These are phyloP conservation scores for Ciconia boyciana DNA, from an alignment of 2,113 vertebrate species.

Conservation along the genomic window DNA sequence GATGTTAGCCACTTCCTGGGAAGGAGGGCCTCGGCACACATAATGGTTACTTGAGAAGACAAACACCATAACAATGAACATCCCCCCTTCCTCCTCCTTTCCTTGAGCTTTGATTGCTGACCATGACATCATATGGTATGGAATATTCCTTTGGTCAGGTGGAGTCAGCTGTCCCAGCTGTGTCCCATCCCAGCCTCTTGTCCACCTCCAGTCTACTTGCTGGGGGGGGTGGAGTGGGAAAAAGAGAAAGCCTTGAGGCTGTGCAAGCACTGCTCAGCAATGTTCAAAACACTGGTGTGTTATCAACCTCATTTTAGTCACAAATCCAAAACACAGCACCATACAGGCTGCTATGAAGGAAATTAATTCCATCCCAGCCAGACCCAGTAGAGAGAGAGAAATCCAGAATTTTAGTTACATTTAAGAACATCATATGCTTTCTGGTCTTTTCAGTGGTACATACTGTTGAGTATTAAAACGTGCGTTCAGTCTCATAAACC, in stretches of 20 bases:
- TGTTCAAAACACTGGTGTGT: background rate
- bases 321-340: background rate
- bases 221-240: fast-evolving
- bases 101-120: background rate
- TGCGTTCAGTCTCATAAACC: conserved; percentile 20
- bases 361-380: background rate
- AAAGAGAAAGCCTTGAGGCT: background rate
- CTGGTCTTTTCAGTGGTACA: background rate
- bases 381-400: background rate
- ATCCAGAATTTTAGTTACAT: background rate
- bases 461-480: background rate
- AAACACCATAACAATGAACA: background rate
- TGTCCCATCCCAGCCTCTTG: background rate
- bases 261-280: background rate
- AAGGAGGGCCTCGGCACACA: fast-evolving
- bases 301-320: background rate
- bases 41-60: background rate
- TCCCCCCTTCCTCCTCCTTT: background rate
- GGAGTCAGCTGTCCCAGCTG: background rate
- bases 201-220: background rate
- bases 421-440: background rate
- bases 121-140: background rate
- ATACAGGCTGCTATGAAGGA: background rate
- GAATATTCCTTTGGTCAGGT: background rate
- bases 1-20: background rate